Evolutionary conservation across 2,888 invertebrate genomes (phyloP), one percentile per base, ranked within the genome.

Genomic region (Pollenia angustigena): DNA sequence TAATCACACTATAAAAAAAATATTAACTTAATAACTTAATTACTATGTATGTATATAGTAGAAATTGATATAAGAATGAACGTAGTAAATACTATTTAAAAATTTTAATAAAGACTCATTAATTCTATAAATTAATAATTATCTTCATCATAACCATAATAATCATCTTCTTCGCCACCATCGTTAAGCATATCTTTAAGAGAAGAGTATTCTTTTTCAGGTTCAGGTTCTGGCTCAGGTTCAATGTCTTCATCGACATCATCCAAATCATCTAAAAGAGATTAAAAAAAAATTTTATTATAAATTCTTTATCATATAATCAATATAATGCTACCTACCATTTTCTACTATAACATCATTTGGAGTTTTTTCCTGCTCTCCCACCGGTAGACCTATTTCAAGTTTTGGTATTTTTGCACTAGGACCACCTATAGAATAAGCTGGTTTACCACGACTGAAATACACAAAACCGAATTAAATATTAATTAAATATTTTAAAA

Each of bases 141-240:
- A 90, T 95, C 95, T 81, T 97, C 96, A 79, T 96, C 96, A 87
- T 95, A 96, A 76, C 95, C 96, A 88, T 95, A 96, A 68, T 95
- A 95, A 32, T 95, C 95, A 44, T 95, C 95, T 14, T 95, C 95
- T 23, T 95, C 95, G 18, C 95, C 95, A n/a, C 94, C 94, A 81
- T 95, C 94, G 89, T 95, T 96, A 50, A 95, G 90, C 94, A 95
- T 94, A 80, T 95, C 94, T 14, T 95, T 94, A 0, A 95, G 91
- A 0, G 95, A 95, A 56, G 91, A 91, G 82, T 95, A 90, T 89
- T 95, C 94, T 1, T 90, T 89, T 75, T 92, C 92, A 8, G 91
- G 92, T 75, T 92, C 92, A 7, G 91, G 92, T 40, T 91, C 91
- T 0, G 90, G 90, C 14, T 94, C 94, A 6, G 90, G 90, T 50